phyloP scores from a whole-genome alignment of 1,140 invertebrate genomes.

The Onthophagus taurus region DNA sequence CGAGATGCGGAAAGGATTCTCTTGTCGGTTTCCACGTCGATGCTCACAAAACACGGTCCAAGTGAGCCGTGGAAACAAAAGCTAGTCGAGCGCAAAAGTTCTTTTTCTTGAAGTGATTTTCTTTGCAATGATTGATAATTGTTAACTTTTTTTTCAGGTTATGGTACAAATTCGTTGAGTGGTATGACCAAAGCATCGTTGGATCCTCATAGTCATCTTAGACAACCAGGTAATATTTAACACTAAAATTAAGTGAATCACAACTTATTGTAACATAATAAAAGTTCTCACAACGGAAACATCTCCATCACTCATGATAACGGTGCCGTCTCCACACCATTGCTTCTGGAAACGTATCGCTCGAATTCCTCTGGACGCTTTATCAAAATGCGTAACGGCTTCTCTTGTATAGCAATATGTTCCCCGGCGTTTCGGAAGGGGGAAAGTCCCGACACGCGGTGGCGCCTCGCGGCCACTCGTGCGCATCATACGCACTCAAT shows the following conservation, averaged over 20 bases:
- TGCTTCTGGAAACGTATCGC: no score
- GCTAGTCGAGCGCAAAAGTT: slow-evolving; percentile 18
- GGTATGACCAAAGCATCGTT: slow-evolving; percentile 62
- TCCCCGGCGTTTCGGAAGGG: no score
- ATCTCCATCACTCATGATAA: no score
- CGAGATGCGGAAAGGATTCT: slow-evolving; percentile 33
- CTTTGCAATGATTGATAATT: neutral
- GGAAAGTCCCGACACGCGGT: no score
- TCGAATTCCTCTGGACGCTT: no score
- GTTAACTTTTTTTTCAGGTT: slow-evolving; percentile 19
- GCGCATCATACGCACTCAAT: no score
- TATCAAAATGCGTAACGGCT: no score
- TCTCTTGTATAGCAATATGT: no score
- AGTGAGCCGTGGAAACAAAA: slow-evolving; percentile 31
- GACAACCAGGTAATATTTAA: slow-evolving; percentile 68
- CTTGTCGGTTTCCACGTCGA: slow-evolving; percentile 30
- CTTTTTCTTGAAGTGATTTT: neutral
- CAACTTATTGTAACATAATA: neutral
- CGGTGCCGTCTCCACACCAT: no score
- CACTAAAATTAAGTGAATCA: no score
- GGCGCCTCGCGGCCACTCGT: no score
- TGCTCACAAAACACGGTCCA: slow-evolving; percentile 26
- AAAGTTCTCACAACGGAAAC: neutral
- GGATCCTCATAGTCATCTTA: slow-evolving; percentile 73
- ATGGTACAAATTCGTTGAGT: slow-evolving; percentile 55